A percentile compares a stretch with the other conserved stretches of the same genome.
Evolutionary conservation across 2,888 invertebrate genomes (phyloP).

Genomic region (Nemoura dubitans): DNA sequence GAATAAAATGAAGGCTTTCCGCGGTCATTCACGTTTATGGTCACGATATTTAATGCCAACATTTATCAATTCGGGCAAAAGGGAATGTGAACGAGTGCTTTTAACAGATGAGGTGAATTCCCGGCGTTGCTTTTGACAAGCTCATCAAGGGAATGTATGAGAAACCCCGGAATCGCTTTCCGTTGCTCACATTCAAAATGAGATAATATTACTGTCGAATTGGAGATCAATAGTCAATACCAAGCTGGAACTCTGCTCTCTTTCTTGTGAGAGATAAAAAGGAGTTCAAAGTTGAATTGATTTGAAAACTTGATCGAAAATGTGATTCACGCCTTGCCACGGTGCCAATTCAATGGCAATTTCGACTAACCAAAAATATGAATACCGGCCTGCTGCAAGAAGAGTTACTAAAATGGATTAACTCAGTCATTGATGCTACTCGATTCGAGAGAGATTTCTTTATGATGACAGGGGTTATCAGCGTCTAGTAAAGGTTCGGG

Average conservation of each 20-base stretch:
- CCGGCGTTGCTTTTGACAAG: slow-evolving; percentile 7
- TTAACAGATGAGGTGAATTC: not conserved
- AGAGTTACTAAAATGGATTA: not conserved
- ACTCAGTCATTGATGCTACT: not conserved
- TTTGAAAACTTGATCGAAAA: not conserved
- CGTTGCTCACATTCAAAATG: slow-evolving; percentile 7
- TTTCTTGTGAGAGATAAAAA: not conserved
- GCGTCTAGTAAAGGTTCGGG: not conserved
- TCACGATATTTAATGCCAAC: not conserved
- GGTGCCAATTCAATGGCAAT: not conserved
- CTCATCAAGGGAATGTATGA: not conserved
- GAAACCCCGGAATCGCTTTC: not conserved
- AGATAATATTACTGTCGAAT: not conserved
- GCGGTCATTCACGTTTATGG: not conserved
- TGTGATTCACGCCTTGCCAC: not conserved
- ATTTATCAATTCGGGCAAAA: not conserved
- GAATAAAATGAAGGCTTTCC: not conserved
- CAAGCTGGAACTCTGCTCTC: not conserved
- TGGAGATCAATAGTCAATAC: not conserved
- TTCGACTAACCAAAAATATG: not conserved
- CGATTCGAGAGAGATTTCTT: no score
- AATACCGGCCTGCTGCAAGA: not conserved
- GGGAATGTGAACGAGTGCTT: not conserved
- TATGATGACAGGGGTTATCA: not conserved
- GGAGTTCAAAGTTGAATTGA: not conserved